These are phyloP conservation scores for Phyto melanocephala DNA, from an alignment of 2,888 invertebrate genomes.

Conservation along the genomic window DNA sequence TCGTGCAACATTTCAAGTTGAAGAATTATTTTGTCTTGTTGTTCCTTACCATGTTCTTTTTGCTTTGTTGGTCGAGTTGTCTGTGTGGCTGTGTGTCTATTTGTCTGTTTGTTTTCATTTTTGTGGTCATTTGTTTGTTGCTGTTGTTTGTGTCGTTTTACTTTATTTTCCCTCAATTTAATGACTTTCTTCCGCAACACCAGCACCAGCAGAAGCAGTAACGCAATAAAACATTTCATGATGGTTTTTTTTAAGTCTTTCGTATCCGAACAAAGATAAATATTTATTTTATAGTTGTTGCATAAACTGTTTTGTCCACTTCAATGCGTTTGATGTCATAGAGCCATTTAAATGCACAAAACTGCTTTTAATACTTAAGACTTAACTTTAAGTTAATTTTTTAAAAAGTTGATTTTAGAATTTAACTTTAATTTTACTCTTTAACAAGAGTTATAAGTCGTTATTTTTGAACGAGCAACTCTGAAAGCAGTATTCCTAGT, in stretches of 20 bases:
- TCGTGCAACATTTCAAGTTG: neutral
- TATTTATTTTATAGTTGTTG: neutral
- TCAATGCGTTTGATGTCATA: neutral
- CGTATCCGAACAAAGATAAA: neutral
- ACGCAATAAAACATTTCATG: neutral
- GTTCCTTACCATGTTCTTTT: neutral
- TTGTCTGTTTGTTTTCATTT: neutral
- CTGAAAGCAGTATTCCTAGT: no score
- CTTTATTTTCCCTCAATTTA: constrained; percentile 21
- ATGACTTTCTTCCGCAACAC: constrained; percentile 38
- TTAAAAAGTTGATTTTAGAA: no score
- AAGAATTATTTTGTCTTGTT: neutral
- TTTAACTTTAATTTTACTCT: no score
- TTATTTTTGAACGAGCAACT: no score
- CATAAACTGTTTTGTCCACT: neutral
- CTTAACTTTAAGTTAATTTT: no score
- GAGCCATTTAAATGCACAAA: neutral
- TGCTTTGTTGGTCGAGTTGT: neutral
- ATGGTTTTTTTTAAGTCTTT: neutral
- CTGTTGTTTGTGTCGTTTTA: neutral
- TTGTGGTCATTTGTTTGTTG: constrained; percentile 9
- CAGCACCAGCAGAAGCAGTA: neutral
- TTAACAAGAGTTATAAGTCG: no score
- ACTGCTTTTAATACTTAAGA: no score
- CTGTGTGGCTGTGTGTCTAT: neutral